Percentiles rank a stretch among this genome's conserved stretches.
Conservation (phyloP, 2,113 vertebrate species). For the Mobula birostris region DNA sequence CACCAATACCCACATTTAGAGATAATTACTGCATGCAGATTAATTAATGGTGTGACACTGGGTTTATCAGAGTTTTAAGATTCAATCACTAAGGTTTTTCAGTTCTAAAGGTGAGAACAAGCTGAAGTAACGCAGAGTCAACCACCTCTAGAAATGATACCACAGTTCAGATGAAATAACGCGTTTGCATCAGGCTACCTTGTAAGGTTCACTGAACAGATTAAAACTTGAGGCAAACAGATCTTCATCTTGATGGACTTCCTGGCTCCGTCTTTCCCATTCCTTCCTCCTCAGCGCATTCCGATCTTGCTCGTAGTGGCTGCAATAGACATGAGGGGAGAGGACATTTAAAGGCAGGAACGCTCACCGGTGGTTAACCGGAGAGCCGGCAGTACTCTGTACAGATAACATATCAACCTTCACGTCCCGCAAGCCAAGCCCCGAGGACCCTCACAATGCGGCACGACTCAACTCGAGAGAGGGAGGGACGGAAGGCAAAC, state of each 20-base stretch:
- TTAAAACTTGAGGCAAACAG: conserved; percentile 94
- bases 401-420: conserved; percentile 57
- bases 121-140: neutral
- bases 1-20: neutral
- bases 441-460: conserved; percentile 51
- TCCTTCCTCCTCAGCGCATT: conserved; percentile 87
- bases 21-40: neutral
- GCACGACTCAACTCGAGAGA: conserved; percentile 45
- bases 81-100: neutral
- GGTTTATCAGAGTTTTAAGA: neutral
- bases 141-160: neutral
- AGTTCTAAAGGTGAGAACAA: neutral
- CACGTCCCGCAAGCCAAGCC: conserved; percentile 39
- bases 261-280: conserved; percentile 93
- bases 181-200: conserved; percentile 60
- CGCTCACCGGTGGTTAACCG: conserved; percentile 53
- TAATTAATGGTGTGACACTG: neutral
- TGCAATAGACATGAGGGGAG: conserved; percentile 51
- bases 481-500: neutral
- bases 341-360: conserved; percentile 41
- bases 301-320: conserved; percentile 92
- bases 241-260: conserved; percentile 96
- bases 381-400: conserved; percentile 50
- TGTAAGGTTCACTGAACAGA: conserved; percentile 95
- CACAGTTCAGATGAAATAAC: neutral